A percentile compares a stretch with the other conserved stretches of the same genome.
These are phyloP conservation scores for Glyphotaelius pellucidus DNA, from an alignment of 2,888 invertebrate species.

Conservation along the genomic window DNA sequence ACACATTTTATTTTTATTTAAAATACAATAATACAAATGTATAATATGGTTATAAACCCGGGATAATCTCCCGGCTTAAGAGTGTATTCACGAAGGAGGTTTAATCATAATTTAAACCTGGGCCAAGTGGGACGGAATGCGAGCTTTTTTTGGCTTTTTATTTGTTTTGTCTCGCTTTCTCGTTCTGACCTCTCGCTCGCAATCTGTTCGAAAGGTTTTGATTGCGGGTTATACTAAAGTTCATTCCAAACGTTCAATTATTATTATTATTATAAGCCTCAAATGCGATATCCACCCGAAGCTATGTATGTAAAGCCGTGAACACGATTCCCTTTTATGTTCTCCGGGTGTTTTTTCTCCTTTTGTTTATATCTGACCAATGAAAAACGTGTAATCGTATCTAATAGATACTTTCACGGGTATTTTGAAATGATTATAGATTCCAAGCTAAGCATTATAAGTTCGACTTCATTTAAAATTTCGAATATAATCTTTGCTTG, in stretches of 20 bases:
- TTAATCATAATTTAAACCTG: constrained; percentile 22
- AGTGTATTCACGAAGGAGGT: constrained; percentile 12
- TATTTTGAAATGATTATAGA: constrained; percentile 12
- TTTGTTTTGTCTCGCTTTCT: constrained; percentile 36
- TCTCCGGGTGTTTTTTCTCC: constrained; percentile 57
- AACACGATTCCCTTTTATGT: constrained; percentile 51
- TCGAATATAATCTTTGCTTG: neutral
- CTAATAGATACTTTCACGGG: constrained; percentile 9
- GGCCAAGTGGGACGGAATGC: constrained; percentile 20
- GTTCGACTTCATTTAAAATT: neutral
- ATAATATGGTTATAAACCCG: neutral
- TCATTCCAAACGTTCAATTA: constrained; percentile 64
- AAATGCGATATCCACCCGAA: constrained; percentile 61
- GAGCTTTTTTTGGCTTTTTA: constrained; percentile 18
- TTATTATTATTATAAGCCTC: constrained; percentile 36
- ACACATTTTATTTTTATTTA: neutral
- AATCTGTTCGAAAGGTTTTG: constrained; percentile 54
- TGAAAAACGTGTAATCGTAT: constrained; percentile 38
- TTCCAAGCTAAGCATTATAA: neutral
- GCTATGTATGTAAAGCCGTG: constrained; percentile 59
- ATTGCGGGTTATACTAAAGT: constrained; percentile 61
- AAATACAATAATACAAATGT: neutral
- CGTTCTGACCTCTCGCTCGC: constrained; percentile 34
- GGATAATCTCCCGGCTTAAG: neutral
- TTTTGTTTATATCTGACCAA: constrained; percentile 63